Evolutionary conservation across 2,797 vertebrate genomes (phyloP), one percentile per base, ranked within the genome.

Genomic region (Enteromius treurensis): DNA sequence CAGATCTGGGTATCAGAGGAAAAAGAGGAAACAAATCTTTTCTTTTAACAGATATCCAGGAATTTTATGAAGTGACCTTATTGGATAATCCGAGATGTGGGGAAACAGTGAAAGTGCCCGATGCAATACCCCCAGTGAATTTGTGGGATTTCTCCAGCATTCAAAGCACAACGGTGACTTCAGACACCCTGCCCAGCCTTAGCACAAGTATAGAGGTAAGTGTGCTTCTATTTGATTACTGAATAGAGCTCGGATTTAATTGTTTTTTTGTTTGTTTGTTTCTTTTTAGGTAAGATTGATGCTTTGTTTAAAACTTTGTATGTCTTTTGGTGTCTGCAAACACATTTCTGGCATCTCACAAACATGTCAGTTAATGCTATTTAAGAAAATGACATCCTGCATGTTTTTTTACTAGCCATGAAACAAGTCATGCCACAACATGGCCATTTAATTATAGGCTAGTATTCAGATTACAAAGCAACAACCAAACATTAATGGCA

Each of bases 11-110:
- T 67, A 9, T 79, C 26, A 23, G 4, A 53, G 34, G 26, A 69
- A 34, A 34, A 62, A 62, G 62, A 9, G 19, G 6, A 32, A 58
- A 23, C 1, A 23, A 2, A 40, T n/a, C 13, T 40, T 79, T 67
- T 85, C 82, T 79, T 74, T 0, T 14, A 69, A 7, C 91, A 99
- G 98, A 99, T 93, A 99, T 99, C 94, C 98, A 99, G 94, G 98
- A 99, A 91, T 99, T 99, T 92, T 99, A 99, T 91, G 98, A 99
- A 97, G 97, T 98, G 96, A 97, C 97, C 95, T 97, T 99, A 95
- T 88, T 96, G 92, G 97, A 99, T 92, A 97, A 95, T 91, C 97
- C 97, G 92, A 96, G 95, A 93, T 97, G 95, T 88, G 86, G 84
- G 85, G 96, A 97, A 90, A 92, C 90, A 64, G 88, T 94, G 80